Percentiles rank a stretch among this genome's conserved stretches.
Evolutionary conservation across 1,140 invertebrate genomes (phyloP).

Genomic region (Bathynomus jamesi): DNA sequence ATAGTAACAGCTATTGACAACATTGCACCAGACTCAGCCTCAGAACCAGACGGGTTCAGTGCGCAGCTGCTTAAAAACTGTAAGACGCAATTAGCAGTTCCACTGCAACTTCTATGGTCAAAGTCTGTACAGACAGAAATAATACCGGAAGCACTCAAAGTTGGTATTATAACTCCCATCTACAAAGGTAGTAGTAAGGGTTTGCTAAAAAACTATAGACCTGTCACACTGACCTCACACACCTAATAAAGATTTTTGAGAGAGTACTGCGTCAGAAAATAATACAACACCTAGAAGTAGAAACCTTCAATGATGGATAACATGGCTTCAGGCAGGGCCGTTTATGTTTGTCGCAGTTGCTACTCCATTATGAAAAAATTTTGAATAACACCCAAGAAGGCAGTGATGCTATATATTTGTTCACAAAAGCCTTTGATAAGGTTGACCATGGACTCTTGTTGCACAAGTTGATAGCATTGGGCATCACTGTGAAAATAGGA

Average conservation of each 20-base stretch:
- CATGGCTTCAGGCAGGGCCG: constrained; percentile 15
- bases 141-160: constrained; percentile 18
- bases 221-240: constrained; percentile 19
- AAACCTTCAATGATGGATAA: constrained; percentile 24
- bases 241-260: constrained; percentile 20
- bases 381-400: too few species aligned
- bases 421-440: too few species aligned
- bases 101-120: background rate
- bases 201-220: constrained; percentile 9
- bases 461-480: too few species aligned
- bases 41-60: background rate
- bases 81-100: background rate
- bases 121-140: too few species aligned
- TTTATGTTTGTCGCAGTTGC: constrained; percentile 17
- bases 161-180: constrained; percentile 20
- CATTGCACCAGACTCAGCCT: background rate
- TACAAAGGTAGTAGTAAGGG: constrained; percentile 20
- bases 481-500: too few species aligned
- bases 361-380: constrained; percentile 17
- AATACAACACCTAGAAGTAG: constrained; percentile 6
- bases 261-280: constrained; percentile 12
- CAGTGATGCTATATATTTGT: too few species aligned
- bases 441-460: too few species aligned
- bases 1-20: too few species aligned
- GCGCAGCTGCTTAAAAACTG: background rate